Evolutionary conservation across 2,888 invertebrate genomes (phyloP).

Genomic region (Pomacea canaliculata): DNA sequence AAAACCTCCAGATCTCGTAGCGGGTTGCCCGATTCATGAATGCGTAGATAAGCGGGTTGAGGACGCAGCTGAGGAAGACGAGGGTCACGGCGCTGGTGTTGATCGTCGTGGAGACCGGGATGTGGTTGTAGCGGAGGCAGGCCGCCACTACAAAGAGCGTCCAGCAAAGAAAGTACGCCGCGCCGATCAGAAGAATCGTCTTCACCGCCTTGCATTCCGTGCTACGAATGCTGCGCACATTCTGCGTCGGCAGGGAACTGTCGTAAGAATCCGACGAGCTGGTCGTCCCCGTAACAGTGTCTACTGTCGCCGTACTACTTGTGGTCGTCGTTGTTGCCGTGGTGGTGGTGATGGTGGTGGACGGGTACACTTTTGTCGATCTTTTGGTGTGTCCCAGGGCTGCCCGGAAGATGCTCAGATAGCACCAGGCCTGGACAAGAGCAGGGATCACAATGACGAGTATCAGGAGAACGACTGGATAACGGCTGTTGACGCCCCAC

Average conservation of each 20-base stretch:
- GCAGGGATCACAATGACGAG: slow-evolving; percentile 40
- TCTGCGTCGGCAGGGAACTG: background rate
- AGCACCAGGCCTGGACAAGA: slow-evolving; percentile 45
- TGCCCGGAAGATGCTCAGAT: slow-evolving; percentile 50
- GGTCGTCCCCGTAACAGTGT: background rate
- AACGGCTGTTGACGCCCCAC: slow-evolving; percentile 34
- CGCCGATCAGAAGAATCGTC: slow-evolving; percentile 49
- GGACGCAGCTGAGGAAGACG: slow-evolving; percentile 42
- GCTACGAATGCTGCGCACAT: slow-evolving; percentile 9
- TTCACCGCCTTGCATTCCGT: slow-evolving; percentile 52
- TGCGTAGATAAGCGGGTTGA: slow-evolving; percentile 53
- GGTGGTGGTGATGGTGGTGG: slow-evolving; percentile 18
- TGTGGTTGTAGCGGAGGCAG: slow-evolving; percentile 22
- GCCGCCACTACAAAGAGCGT: slow-evolving; percentile 43
- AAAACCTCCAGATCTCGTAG: slow-evolving; percentile 46
- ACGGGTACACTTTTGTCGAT: slow-evolving; percentile 42
- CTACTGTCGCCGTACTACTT: background rate
- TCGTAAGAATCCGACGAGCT: slow-evolving; percentile 9
- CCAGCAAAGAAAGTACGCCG: slow-evolving; percentile 48
- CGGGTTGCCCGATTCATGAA: slow-evolving; percentile 53
- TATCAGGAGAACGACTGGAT: slow-evolving; percentile 33
- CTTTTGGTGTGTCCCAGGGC: slow-evolving; percentile 49
- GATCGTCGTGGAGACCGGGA: slow-evolving; percentile 25
- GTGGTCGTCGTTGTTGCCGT: slow-evolving; percentile 3
- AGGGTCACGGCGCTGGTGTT: slow-evolving; percentile 44